Percentiles rank a stretch among this genome's conserved stretches.
phyloP scores from a whole-genome alignment of 2,113 vertebrate genomes.

The Apteryx mantelli region DNA sequence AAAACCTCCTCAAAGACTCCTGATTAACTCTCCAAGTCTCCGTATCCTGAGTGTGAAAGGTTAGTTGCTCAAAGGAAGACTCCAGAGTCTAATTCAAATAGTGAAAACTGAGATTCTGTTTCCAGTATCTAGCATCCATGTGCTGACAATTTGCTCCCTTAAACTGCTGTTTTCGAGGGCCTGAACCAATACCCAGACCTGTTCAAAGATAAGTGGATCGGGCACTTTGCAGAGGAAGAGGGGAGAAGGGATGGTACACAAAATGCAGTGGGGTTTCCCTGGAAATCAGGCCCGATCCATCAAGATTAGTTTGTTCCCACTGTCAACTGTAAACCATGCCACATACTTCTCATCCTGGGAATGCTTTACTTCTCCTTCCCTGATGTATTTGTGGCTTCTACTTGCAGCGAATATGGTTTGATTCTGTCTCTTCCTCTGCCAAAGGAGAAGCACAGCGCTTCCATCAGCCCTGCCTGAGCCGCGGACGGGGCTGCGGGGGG shows the following conservation, averaged over 20 bases:
- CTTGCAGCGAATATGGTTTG: not conserved
- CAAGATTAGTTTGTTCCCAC: too few species aligned
- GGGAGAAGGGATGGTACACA: not conserved
- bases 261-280: not conserved
- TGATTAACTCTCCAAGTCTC: not conserved
- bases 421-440: not conserved
- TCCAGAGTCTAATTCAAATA: not conserved
- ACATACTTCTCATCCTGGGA: not conserved
- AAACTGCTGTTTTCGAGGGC: not conserved
- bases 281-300: not conserved
- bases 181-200: not conserved
- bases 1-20: not conserved
- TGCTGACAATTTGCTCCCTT: not conserved
- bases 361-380: not conserved
- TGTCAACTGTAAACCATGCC: not conserved
- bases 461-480: not conserved
- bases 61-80: not conserved
- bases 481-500: not conserved
- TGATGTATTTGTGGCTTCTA: not conserved
- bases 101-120: not conserved
- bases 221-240: not conserved
- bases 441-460: not conserved
- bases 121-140: not conserved
- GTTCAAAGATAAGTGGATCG: not conserved
- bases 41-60: accelerated